Conservation (phyloP, 2,113 vertebrate genomes). For the Nesogale talazaci region DNA sequence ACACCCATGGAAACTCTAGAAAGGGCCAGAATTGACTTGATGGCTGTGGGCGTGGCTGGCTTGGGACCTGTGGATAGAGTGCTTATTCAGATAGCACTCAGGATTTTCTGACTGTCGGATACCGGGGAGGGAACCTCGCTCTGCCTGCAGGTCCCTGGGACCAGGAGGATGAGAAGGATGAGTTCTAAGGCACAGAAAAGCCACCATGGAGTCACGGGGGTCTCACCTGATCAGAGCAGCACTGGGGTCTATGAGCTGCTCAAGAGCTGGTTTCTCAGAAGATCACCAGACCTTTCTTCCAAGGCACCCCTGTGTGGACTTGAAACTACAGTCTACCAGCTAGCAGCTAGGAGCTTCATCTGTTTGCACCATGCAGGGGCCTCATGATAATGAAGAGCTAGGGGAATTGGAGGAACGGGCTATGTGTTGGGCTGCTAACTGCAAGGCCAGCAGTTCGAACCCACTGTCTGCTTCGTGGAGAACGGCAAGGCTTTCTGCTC, state of each 20-base stretch:
- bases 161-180: not conserved
- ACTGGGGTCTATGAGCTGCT: not conserved
- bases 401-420: too few relatives aligned
- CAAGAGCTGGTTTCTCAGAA: not conserved
- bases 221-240: not conserved
- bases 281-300: not conserved
- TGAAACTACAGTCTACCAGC: not conserved
- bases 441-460: too few relatives aligned
- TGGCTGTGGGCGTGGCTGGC: too few relatives aligned
- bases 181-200: not conserved
- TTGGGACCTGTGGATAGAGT: too few relatives aligned
- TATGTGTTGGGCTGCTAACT: too few relatives aligned
- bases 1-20: too few relatives aligned
- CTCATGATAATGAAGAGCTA: not conserved
- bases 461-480: too few relatives aligned
- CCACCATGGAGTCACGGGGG: not conserved
- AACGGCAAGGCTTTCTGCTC: too few relatives aligned
- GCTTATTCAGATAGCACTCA: constrained; percentile 18
- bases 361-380: not conserved
- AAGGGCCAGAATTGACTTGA: too few relatives aligned
- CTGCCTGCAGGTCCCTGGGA: not conserved
- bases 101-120: constrained; percentile 4
- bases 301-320: not conserved
- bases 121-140: not conserved
- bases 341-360: not conserved